Evolutionary conservation across 2,797 vertebrate species (phyloP), one percentile per base, ranked within the genome.

Genomic region (Orientallactaga sibirica): DNA sequence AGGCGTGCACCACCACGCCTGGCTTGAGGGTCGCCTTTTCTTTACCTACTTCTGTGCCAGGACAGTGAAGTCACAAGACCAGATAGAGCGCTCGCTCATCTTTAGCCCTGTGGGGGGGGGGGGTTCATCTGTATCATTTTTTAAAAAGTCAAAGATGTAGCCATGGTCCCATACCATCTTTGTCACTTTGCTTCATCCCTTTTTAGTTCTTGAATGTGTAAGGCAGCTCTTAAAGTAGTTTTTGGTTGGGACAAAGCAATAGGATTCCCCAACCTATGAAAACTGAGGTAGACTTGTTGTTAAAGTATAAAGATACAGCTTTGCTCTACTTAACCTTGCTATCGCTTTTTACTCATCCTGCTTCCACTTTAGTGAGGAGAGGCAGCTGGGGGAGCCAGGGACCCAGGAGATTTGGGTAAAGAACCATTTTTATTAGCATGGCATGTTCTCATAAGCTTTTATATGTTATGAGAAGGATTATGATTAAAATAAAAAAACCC

Each of bases 361-460:
- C 96, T 95, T 96, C 93, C 97, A 81, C 95, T 90, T n/a, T 96
- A 96, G 96, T 97, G 97, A 97, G 96, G 97, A 97, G 96, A 96
- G 94, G 92, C 80, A 95, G 73, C 96, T 92, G 96, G 84, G 97
- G 92, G 96, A 97, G 95, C 97, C 96, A 95, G 97, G 97, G 97
- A 93, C 90, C 79, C 95, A 73, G 94, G 95, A 96, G 90, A 94
- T 94, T 93, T 95, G 95, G 96, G 95, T 97, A 97, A 97, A 97
- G 95, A 96, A 96, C 74, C 76, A 83, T 94, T 95, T 96, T 96
- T 97, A 96, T 93, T 97, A 96, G 96, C 95, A 96, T 97, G 95
- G 84, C 76, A 79, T 85, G 85, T 95, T 94, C 93, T 88, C 81
- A 81, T 93, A 68, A 84, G 88, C 95, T 95, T 96, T 96, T 90